Percentiles rank a stretch among this genome's conserved stretches.
These are phyloP conservation scores for Cryptocephalus moraei DNA, from an alignment of 2,888 invertebrate genomes.

Conservation along the genomic window DNA sequence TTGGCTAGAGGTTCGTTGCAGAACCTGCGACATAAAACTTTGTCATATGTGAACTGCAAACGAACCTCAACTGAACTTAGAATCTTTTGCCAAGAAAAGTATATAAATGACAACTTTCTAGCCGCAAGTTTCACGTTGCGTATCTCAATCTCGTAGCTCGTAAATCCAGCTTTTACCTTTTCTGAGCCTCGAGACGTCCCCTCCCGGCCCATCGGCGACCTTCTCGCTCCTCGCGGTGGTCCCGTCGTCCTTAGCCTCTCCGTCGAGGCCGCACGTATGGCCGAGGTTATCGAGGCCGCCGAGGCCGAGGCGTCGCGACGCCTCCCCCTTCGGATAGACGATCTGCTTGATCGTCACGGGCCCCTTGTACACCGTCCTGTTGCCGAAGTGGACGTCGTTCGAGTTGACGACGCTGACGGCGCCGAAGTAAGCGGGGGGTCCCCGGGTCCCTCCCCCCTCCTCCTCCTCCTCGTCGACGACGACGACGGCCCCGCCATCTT, in stretches of 20 bases:
- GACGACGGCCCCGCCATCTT: conserved; percentile 8
- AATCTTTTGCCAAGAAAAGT: no score
- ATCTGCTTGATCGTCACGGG: conserved; percentile 70
- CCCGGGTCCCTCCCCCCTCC: background rate
- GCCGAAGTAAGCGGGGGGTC: conserved; percentile 35
- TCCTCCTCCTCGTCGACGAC: background rate
- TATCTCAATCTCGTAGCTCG: no score
- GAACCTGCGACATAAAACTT: no score
- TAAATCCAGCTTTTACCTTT: no score
- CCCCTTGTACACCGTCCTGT: conserved; percentile 66
- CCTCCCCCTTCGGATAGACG: conserved; percentile 37
- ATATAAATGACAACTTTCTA: no score
- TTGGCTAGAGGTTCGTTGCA: no score
- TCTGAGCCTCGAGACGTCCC: no score
- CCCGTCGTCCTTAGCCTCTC: background rate
- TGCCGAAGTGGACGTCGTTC: conserved; percentile 64
- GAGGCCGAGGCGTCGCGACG: background rate
- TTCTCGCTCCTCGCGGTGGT: background rate
- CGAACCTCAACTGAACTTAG: no score
- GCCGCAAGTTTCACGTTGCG: no score
- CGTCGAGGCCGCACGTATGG: background rate
- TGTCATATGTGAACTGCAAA: no score
- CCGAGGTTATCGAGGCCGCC: background rate
- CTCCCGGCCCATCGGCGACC: no score
- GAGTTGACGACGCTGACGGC: conserved; percentile 58